These are phyloP conservation scores for Lathronympha strigana DNA, from an alignment of 2,888 invertebrate genomes.

Conservation along the genomic window DNA sequence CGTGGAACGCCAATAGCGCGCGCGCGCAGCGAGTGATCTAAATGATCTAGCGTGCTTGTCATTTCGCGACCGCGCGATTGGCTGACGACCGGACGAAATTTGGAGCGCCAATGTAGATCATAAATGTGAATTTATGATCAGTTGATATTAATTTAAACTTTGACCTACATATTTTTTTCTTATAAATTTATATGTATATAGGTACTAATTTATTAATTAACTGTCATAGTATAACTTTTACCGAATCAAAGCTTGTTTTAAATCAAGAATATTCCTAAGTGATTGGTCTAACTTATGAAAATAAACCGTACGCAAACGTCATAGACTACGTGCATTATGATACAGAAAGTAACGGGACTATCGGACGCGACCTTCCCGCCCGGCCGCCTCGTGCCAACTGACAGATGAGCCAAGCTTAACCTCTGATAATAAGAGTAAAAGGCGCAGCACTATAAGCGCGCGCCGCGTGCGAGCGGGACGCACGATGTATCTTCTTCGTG, in stretches of 20 bases:
- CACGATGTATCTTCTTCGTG: constrained; percentile 79
- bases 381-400: constrained; percentile 78
- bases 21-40: constrained; percentile 71
- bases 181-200: constrained; percentile 47
- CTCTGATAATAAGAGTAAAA: constrained; percentile 80
- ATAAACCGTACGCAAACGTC: constrained; percentile 53
- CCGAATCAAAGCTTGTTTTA: not conserved
- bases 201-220: constrained; percentile 46
- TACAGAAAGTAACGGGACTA: constrained; percentile 76
- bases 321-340: constrained; percentile 74
- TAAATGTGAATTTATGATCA: constrained; percentile 53
- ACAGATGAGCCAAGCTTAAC: constrained; percentile 81
- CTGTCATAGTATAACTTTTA: constrained; percentile 2
- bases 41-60: constrained; percentile 82
- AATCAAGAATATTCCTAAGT: not conserved
- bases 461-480: constrained; percentile 60
- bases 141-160: constrained; percentile 55
- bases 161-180: constrained; percentile 54
- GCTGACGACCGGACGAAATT: constrained; percentile 52
- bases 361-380: constrained; percentile 73
- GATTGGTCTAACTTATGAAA: not conserved
- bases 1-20: constrained; percentile 77
- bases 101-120: constrained; percentile 39
- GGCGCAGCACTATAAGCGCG: constrained; percentile 59
- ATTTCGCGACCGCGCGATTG: constrained; percentile 79